A percentile compares a stretch with the other conserved stretches of the same genome.
Evolutionary conservation across 2,888 invertebrate genomes (phyloP).

Genomic region (Protonemura montana): DNA sequence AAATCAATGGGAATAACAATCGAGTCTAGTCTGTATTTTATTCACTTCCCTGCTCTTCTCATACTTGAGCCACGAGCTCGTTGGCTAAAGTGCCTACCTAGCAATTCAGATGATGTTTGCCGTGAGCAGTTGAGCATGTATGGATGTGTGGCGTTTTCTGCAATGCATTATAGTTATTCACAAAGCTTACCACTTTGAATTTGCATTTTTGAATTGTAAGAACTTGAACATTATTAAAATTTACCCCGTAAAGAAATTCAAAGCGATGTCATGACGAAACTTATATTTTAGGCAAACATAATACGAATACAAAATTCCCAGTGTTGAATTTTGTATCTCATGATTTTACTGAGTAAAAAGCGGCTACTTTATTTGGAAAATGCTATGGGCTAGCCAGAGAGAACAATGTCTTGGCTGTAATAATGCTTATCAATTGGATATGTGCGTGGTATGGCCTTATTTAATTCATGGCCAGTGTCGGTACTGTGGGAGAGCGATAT

Average conservation of each 20-base stretch:
- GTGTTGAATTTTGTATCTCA: neutral
- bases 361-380: neutral
- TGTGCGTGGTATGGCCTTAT: neutral
- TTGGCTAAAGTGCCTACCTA: conserved; percentile 24
- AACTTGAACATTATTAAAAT: neutral
- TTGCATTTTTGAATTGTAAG: conserved; percentile 3
- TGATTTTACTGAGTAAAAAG: neutral
- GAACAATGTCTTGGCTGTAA: neutral
- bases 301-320: neutral
- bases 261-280: neutral
- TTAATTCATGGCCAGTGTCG: neutral
- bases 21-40: neutral
- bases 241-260: neutral
- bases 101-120: conserved; percentile 1
- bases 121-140: conserved; percentile 2
- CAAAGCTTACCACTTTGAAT: neutral
- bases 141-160: neutral
- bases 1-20: conserved; percentile 26
- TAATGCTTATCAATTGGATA: neutral
- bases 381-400: neutral
- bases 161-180: neutral
- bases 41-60: neutral
- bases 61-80: neutral
- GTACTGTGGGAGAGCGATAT: neutral
- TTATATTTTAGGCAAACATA: neutral